These are phyloP conservation scores for Urocyon cinereoargenteus DNA, from an alignment of 2,797 vertebrate genomes.

Conservation along the genomic window DNA sequence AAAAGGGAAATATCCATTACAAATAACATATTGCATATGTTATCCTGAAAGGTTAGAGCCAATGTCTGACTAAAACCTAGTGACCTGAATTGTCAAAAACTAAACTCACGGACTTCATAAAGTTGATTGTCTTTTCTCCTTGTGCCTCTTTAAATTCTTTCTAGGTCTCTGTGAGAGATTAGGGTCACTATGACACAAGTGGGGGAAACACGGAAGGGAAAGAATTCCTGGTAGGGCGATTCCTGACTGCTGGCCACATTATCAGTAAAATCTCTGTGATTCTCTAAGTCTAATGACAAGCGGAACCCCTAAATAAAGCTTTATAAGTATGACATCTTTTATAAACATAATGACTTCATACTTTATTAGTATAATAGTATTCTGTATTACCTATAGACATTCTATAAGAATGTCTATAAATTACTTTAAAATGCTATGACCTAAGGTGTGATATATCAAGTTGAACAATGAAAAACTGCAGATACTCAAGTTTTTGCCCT, in stretches of 20 bases:
- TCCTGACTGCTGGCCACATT: neutral
- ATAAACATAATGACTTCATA: neutral
- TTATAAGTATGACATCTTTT: neutral
- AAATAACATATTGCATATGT: neutral
- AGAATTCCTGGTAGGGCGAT: neutral
- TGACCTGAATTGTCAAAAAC: neutral
- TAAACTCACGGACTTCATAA: neutral
- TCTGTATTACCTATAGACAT: neutral
- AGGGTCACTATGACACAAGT: neutral
- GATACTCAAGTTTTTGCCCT: neutral
- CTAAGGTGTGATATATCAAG: neutral
- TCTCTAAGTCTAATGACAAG: neutral
- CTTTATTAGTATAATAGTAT: neutral
- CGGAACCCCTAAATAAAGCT: neutral
- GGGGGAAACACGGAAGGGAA: neutral
- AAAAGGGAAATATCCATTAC: neutral
- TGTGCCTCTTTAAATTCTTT: neutral
- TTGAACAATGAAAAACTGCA: neutral
- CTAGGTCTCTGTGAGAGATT: neutral
- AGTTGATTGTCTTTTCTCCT: neutral
- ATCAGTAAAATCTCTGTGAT: neutral
- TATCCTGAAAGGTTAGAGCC: neutral
- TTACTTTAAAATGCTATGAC: neutral
- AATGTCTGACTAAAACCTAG: neutral
- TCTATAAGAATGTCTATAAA: neutral